Evolutionary conservation across 2,888 invertebrate species (phyloP), one percentile per base, ranked within the genome.

Genomic region (Noctua fimbriata): DNA sequence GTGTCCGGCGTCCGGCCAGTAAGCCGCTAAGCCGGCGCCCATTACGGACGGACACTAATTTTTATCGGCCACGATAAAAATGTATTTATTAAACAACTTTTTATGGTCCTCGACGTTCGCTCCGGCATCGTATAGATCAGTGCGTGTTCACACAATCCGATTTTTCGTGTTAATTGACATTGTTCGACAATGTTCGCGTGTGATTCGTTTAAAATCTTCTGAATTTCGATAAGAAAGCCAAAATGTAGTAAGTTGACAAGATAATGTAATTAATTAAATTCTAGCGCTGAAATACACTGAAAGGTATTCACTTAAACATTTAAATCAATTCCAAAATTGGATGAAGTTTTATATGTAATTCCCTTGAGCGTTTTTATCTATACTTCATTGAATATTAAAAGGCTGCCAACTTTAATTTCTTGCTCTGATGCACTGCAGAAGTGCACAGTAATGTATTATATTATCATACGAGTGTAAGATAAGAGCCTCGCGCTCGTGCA

Each of bases 201-300:
- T 78, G 7, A 18, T 66, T 55, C 9, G 18, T 36, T 24, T 21
- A 58, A 63, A 10, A 67, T 16, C 32, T 70, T 32, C n/a, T 36
- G 44, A 36, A 69, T 44, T 70, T 78, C 52, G 32, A 73, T 75
- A 58, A 82, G 82, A 81, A 49, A 24, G 21, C n/a, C 16, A 21
- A 28, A 6, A 63, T 78, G 44, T 67, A 5, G 14, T 21, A n/a
- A 82, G 65, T 60, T 44, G 28, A 5, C 32, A 18, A 84, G 10
- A 75, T 63, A 74, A 60, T 32, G n/a, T 69, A 44, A 76, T 67
- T 65, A 65, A 72, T 86, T 78, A 84, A 66, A 84, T 79, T 73
- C 67, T n/a, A 58, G 60, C 21, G 36, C 41, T 52, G 60, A 58
- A 55, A 36, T 49, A 70, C 36, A 49, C 28, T 58, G 36, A 73